Evolutionary conservation across 2,888 invertebrate species (phyloP).

Genomic region (Girardia tigrina): DNA sequence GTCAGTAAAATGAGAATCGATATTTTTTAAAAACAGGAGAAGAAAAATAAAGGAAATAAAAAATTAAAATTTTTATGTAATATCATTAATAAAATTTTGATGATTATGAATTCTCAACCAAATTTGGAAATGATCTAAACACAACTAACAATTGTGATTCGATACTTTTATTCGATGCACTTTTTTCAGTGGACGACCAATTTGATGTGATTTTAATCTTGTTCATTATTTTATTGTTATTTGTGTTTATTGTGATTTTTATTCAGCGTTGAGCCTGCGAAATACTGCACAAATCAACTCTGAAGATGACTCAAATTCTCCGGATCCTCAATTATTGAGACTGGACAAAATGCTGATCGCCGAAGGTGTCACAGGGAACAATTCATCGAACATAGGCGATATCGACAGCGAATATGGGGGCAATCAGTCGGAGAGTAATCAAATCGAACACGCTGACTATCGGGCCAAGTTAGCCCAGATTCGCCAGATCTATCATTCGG

Average conservation of each 20-base stretch:
- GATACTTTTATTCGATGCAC: too few relatives aligned
- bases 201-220: not conserved
- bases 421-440: conserved; percentile 25
- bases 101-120: too few relatives aligned
- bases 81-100: too few relatives aligned
- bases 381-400: conserved; percentile 37
- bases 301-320: conserved; percentile 75
- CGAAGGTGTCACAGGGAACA: conserved; percentile 60
- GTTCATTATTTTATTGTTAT: not conserved
- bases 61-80: too few relatives aligned
- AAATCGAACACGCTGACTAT: conserved; percentile 95
- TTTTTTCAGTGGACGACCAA: too few relatives aligned
- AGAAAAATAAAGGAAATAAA: too few relatives aligned
- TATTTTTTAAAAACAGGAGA: too few relatives aligned
- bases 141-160: too few relatives aligned
- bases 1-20: too few relatives aligned
- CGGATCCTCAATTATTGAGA: conserved; percentile 92
- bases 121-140: too few relatives aligned
- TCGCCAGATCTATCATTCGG: conserved; percentile 94
- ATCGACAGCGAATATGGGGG: conserved; percentile 25
- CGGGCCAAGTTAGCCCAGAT: conserved; percentile 95
- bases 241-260: too few relatives aligned
- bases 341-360: conserved; percentile 93
- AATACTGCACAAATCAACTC: conserved; percentile 61
- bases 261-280: conserved; percentile 71